These are phyloP conservation scores for Sphinx pinastri DNA, from an alignment of 2,888 invertebrate genomes.

Conservation along the genomic window DNA sequence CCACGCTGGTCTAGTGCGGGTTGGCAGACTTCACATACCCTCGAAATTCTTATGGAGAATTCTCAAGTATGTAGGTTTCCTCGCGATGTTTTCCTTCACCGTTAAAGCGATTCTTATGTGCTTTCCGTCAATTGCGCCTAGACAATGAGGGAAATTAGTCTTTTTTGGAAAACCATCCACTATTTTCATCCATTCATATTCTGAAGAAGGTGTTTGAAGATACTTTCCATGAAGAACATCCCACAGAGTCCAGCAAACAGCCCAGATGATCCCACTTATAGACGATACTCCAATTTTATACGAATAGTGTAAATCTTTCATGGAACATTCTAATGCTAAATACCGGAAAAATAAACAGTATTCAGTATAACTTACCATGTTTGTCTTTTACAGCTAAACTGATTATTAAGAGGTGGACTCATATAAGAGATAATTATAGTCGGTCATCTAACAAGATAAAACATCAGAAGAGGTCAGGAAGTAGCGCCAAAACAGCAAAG, in stretches of 20 bases:
- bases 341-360: not conserved
- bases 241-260: not conserved
- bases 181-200: not conserved
- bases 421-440: not conserved
- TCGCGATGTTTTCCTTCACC: too few relatives aligned
- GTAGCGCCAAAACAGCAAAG: too few relatives aligned
- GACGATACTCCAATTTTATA: not conserved
- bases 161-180: too few relatives aligned
- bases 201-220: not conserved
- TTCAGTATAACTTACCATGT: not conserved
- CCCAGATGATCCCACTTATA: not conserved
- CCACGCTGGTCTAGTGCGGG: too few relatives aligned
- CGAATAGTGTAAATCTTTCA: not conserved
- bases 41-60: too few relatives aligned
- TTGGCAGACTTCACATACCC: too few relatives aligned
- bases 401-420: not conserved
- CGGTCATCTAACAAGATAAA: too few relatives aligned
- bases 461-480: too few relatives aligned
- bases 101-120: not conserved
- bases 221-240: not conserved
- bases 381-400: not conserved
- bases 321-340: not conserved
- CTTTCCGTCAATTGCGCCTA: too few relatives aligned
- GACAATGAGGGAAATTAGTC: too few relatives aligned
- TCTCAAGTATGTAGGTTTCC: too few relatives aligned